Base-by-base conservation (phyloP, 2,888 invertebrate species). In the Dasysyrphus albostriatus region DNA sequence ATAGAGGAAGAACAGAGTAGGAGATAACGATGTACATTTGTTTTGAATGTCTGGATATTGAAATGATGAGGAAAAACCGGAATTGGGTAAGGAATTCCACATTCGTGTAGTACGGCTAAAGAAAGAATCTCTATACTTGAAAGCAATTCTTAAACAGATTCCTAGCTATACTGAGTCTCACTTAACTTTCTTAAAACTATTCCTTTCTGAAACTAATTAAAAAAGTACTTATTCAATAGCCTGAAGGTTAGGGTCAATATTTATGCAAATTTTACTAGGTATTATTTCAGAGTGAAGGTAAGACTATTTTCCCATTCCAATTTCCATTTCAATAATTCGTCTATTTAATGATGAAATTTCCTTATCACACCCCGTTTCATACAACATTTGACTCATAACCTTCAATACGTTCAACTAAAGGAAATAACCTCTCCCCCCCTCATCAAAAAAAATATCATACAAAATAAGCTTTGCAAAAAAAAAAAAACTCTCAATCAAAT, bases 401-500 rank as follows among this genome's bases (percentile, higher is more conserved):
- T 81, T 84, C 72, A 65, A 65, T 76, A 75, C 63, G 69, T 75
- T 79, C 44, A 37, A 51, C 24, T 24, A 24, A 7, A 61, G 34
- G 16, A 58, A 34, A 47, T 0, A 16, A n/a, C 29, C 29, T 7
- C 37, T 12, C 67, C 65, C 16, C 12, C 12, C 37, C 12, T 4
- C 16, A 10, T 9, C 10, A 0, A 19, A 51, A 19, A 59, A 37
- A 19, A 14, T n/a, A 51, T 3, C 8, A 49, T 2, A 67, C 42
- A 69, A 69, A 77, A 73, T 75, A 74, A 74, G 82, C 85, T 78
- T 74, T 78, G 74, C 82, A 82, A 74, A 24, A 24, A 24, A 24
- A 24, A 24, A 24, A 24, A 72, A 74, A 63, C 75, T 83, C 85
- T 83, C 82, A 87, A 87, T 82, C 82, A 87, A 78, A 75, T 73